phyloP scores from a whole-genome alignment of 1,140 invertebrate species.

The Anastrepha obliqua region DNA sequence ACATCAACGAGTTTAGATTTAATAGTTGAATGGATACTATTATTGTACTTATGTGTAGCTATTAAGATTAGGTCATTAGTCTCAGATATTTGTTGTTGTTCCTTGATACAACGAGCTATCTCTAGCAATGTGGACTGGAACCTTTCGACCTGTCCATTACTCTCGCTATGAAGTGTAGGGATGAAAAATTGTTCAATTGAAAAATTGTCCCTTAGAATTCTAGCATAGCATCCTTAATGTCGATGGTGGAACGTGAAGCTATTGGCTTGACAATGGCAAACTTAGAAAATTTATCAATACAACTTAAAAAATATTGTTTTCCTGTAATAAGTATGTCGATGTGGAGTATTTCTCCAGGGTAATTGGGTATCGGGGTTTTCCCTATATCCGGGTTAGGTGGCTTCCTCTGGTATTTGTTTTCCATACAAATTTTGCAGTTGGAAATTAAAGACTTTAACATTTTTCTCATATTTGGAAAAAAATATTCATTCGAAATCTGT shows the following conservation, averaged over 20 bases:
- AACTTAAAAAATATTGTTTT: not conserved
- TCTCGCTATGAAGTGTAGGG: too few species aligned
- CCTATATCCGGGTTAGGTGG: not conserved
- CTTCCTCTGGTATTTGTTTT: constrained; percentile 9
- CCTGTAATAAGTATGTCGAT: not conserved
- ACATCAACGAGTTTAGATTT: too few species aligned
- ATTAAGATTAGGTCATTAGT: too few species aligned
- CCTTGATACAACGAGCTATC: too few species aligned
- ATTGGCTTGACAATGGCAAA: not conserved
- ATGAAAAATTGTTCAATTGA: too few species aligned
- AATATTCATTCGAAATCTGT: constrained; percentile 39
- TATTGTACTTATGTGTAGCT: not conserved
- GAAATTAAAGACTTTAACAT: not conserved
- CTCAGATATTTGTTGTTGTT: too few species aligned
- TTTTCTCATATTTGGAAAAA: constrained; percentile 5
- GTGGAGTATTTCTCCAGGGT: too few species aligned
- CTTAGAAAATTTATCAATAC: not conserved
- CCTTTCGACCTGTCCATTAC: too few species aligned
- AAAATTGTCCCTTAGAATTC: not conserved
- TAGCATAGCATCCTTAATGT: not conserved
- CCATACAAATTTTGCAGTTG: constrained; percentile 21
- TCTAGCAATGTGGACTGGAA: too few species aligned
- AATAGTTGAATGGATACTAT: too few species aligned
- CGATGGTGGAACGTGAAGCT: not conserved
- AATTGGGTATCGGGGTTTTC: not conserved